Percentiles rank a stretch among this genome's conserved stretches.
Evolutionary conservation across 1,140 invertebrate species (phyloP).

Genomic region (Saxidomus purpurata): DNA sequence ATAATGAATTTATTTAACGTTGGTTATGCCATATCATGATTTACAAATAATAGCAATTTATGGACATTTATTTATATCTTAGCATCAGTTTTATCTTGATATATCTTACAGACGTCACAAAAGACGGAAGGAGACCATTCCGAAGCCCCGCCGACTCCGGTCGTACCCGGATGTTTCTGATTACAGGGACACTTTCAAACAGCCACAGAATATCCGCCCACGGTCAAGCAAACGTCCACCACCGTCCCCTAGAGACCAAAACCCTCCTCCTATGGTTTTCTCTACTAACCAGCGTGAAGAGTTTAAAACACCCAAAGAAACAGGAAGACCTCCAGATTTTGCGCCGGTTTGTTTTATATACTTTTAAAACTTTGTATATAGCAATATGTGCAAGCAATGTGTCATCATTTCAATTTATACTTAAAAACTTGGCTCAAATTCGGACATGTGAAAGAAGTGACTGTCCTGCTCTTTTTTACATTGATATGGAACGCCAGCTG

Average conservation of each 20-base stretch:
- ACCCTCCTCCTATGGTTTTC: slow-evolving; percentile 81
- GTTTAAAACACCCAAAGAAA: slow-evolving; percentile 73
- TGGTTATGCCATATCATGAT: too few species aligned
- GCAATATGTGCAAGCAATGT: too few species aligned
- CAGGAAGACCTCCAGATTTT: slow-evolving; percentile 76
- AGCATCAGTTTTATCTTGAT: too few species aligned
- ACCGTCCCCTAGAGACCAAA: slow-evolving; percentile 64
- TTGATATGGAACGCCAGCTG: too few species aligned
- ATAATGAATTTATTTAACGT: too few species aligned
- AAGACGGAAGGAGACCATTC: slow-evolving; percentile 48
- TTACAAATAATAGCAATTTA: too few species aligned
- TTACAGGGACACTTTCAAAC: slow-evolving; percentile 57
- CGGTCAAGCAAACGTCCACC: slow-evolving; percentile 82
- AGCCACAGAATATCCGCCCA: slow-evolving; percentile 69
- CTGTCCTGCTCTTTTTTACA: too few species aligned
- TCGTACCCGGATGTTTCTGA: slow-evolving; percentile 59
- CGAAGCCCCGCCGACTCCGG: slow-evolving; percentile 26
- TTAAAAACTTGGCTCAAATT: too few species aligned
- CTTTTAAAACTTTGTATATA: too few species aligned
- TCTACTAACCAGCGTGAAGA: slow-evolving; percentile 80
- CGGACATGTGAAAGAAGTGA: too few species aligned
- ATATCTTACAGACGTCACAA: slow-evolving; percentile 64
- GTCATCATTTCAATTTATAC: too few species aligned
- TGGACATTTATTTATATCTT: too few species aligned
- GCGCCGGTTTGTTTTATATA: slow-evolving; percentile 71